These are phyloP conservation scores for Xestobium rufovillosum DNA, from an alignment of 2,888 invertebrate species.

Conservation along the genomic window DNA sequence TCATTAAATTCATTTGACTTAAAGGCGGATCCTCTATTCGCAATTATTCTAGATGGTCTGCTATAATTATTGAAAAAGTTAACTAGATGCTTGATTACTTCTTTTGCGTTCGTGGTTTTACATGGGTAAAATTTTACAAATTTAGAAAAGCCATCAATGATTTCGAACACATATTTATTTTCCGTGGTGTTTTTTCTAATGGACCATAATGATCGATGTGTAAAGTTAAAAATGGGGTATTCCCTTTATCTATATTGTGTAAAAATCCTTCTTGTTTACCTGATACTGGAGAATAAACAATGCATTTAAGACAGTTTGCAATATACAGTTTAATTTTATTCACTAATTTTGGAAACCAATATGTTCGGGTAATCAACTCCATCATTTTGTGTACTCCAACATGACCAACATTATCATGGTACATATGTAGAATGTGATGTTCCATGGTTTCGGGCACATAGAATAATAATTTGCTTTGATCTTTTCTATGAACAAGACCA, in stretches of 20 bases:
- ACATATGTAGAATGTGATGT: constrained; percentile 22
- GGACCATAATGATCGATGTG: constrained; percentile 11
- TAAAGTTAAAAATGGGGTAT: constrained; percentile 5
- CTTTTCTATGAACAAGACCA: constrained; percentile 13
- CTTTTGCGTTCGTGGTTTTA: background rate
- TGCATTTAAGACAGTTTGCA: constrained; percentile 13
- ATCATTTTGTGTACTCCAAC: constrained; percentile 28
- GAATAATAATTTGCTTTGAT: constrained; percentile 11
- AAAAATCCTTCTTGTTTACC: constrained; percentile 7
- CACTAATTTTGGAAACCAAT: constrained; percentile 31
- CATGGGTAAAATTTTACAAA: constrained; percentile 8
- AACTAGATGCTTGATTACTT: no score
- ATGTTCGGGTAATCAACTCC: constrained; percentile 24
- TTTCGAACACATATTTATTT: constrained; percentile 8
- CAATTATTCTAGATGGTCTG: constrained; percentile 14
- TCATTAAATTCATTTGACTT: constrained; percentile 14
- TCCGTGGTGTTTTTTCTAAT: constrained; percentile 7
- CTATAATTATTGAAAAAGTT: constrained; percentile 17
- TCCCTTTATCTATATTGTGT: constrained; percentile 7
- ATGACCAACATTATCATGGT: constrained; percentile 30
- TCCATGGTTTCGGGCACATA: constrained; percentile 16
- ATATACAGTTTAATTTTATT: constrained; percentile 24
- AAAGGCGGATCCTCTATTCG: constrained; percentile 18
- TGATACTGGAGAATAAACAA: constrained; percentile 2
- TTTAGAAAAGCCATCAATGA: constrained; percentile 9